These are phyloP conservation scores for Drosophila orena DNA, from an alignment of 1,140 invertebrate species.

Conservation along the genomic window DNA sequence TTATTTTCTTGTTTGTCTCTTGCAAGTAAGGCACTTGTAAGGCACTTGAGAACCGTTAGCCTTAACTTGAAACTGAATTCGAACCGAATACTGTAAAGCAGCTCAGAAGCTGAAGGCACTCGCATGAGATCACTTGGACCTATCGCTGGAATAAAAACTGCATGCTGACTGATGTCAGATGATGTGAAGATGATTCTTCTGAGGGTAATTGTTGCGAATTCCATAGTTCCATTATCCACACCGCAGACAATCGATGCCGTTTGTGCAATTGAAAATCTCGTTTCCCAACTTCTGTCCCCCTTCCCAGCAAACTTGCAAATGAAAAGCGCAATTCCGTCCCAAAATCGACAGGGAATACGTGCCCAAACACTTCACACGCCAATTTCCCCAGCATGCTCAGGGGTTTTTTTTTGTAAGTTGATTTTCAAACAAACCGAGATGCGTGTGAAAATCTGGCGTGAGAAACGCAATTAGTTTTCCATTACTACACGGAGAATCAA, in stretches of 20 bases:
- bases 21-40: constrained; percentile 29
- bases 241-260: constrained; percentile 35
- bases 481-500: constrained; percentile 11
- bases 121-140: constrained; percentile 26
- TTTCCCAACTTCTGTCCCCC: neutral
- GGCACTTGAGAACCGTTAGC: constrained; percentile 61
- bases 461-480: constrained; percentile 67
- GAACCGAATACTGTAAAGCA: constrained; percentile 30
- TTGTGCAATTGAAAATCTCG: constrained; percentile 32
- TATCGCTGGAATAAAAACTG: constrained; percentile 7
- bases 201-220: neutral
- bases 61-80: constrained; percentile 15
- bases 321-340: neutral
- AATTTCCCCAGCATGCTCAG: constrained; percentile 10
- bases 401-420: constrained; percentile 28
- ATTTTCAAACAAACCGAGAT: constrained; percentile 58
- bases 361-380: constrained; percentile 23
- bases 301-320: neutral
- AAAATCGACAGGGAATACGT: constrained; percentile 18
- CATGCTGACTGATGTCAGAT: no score
- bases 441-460: constrained; percentile 60
- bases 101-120: constrained; percentile 2
- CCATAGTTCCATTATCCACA: neutral
- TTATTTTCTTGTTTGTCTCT: constrained; percentile 8
- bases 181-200: no score